A percentile compares a stretch with the other conserved stretches of the same genome.
Evolutionary conservation across 2,888 invertebrate species (phyloP).

Genomic region (Herminia tarsipennalis): DNA sequence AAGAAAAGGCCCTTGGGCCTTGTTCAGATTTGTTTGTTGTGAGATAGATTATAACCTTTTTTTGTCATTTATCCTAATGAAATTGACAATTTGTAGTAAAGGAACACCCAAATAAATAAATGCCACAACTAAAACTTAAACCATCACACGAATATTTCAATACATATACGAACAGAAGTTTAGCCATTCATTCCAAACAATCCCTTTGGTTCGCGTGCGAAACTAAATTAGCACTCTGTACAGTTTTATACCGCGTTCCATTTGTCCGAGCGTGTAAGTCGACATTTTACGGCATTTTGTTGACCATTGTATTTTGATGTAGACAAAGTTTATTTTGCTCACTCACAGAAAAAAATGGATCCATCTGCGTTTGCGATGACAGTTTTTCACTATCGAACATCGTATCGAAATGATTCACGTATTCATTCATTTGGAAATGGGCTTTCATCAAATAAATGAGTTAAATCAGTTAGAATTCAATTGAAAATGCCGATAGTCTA

Average conservation of each 20-base stretch:
- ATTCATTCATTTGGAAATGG: constrained; percentile 5
- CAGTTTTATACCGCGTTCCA: constrained; percentile 39
- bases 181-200: too few relatives aligned
- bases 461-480: neutral
- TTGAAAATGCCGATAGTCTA: too few relatives aligned
- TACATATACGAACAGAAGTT: constrained; percentile 17
- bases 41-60: too few relatives aligned
- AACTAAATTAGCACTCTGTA: constrained; percentile 49
- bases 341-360: constrained; percentile 30
- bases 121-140: neutral
- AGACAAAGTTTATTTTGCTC: constrained; percentile 42
- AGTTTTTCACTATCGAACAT: constrained; percentile 11
- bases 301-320: constrained; percentile 23
- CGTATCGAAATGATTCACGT: constrained; percentile 20
- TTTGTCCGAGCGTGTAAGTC: constrained; percentile 34
- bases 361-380: constrained; percentile 21
- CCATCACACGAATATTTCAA: too few relatives aligned
- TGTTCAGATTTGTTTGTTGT: too few relatives aligned
- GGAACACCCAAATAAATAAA: too few relatives aligned
- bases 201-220: constrained; percentile 39
- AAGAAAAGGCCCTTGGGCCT: too few relatives aligned
- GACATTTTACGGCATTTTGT: constrained; percentile 37
- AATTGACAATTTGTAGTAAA: too few relatives aligned
- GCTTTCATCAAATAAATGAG: neutral
- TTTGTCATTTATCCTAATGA: too few relatives aligned